Conservation (phyloP, 2,797 vertebrate genomes). For the Peromyscus attwateri region DNA sequence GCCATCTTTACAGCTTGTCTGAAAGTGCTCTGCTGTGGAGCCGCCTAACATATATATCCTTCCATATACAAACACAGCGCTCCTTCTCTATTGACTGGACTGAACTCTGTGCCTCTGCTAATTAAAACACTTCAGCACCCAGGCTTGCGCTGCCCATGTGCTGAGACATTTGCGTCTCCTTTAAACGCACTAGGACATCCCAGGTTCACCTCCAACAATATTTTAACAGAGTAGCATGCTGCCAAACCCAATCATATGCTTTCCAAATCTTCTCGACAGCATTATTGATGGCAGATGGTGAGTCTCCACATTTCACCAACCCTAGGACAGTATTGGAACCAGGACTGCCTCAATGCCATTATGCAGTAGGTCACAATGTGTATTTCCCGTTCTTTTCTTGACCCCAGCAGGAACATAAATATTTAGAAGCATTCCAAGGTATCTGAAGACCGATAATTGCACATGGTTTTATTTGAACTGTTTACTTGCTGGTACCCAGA, state of each 20-base stretch:
- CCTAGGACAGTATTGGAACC: conserved; percentile 66
- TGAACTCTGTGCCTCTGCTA: conserved; percentile 68
- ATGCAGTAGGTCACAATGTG: conserved; percentile 42
- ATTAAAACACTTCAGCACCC: conserved; percentile 67
- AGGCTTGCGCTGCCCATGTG: conserved; percentile 48
- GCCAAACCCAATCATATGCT: conserved; percentile 75
- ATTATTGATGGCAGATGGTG: conserved; percentile 83
- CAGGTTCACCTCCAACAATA: conserved; percentile 80
- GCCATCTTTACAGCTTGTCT: conserved; percentile 52
- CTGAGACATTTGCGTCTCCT: conserved; percentile 79
- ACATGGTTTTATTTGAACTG: conserved; percentile 65
- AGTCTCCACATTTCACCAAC: conserved; percentile 68
- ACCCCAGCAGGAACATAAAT: conserved; percentile 72
- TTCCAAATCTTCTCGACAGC: conserved; percentile 81
- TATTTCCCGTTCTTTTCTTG: conserved; percentile 64
- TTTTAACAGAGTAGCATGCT: conserved; percentile 75
- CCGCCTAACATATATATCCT: conserved; percentile 64
- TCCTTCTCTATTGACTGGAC: conserved; percentile 77
- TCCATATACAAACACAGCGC: conserved; percentile 60
- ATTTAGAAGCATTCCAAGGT: conserved; percentile 70
- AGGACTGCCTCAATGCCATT: conserved; percentile 44
- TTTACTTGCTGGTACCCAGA: conserved; percentile 63
- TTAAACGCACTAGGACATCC: conserved; percentile 77
- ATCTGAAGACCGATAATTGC: conserved; percentile 67
- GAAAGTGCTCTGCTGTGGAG: conserved; percentile 68